Base-by-base conservation (phyloP, 2,888 invertebrate genomes). In the Cephus rjabovi region DNA sequence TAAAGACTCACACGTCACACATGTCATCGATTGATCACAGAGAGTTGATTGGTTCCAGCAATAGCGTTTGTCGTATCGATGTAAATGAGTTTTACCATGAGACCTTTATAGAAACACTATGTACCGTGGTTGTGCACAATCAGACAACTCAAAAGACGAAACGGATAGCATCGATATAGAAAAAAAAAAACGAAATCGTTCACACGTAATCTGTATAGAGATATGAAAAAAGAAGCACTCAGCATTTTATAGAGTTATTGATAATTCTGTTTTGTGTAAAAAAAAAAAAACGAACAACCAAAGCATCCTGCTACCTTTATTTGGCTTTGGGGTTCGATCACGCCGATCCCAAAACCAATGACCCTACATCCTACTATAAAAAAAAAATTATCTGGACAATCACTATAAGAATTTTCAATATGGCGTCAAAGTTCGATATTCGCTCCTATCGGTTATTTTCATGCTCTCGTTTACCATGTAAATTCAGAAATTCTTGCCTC, bases 231-330 rank as follows among this genome's bases (percentile, higher is more conserved):
- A 11, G 70, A 77, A 77, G 34, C 30, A 69, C 37, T 23, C 11
- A 77, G 33, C 71, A 34, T 70, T 69, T 70, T 37, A 77, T 75
- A 75, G 76, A 15, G 35, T 76, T 76, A 76, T 76, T 76, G 35
- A 77, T 70, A 75, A 77, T 77, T 75, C 70, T 77, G 35, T 75
- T 70, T 75, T 77, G 70, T 37, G 75, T 69, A 77, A 75, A 77
- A 77, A 31, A 77, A 77, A 70, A 12, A 71, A 35, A 35, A 71
- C 15, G 23, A 56, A 56, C 40, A 56, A 56, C 40, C 15, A 23
- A 23, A 56, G 40, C 23, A 23, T 56, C 23, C 15, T 56, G 40
- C 40, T 56, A 23, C 40, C 6, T 56, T 56, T 23, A 56, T 56
- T 56, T 56, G 40, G 40, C 9, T 56, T 56, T 56, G 40, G 40